Evolutionary conservation across 2,797 vertebrate genomes (phyloP).

Genomic region (Eulemur albifrons): DNA sequence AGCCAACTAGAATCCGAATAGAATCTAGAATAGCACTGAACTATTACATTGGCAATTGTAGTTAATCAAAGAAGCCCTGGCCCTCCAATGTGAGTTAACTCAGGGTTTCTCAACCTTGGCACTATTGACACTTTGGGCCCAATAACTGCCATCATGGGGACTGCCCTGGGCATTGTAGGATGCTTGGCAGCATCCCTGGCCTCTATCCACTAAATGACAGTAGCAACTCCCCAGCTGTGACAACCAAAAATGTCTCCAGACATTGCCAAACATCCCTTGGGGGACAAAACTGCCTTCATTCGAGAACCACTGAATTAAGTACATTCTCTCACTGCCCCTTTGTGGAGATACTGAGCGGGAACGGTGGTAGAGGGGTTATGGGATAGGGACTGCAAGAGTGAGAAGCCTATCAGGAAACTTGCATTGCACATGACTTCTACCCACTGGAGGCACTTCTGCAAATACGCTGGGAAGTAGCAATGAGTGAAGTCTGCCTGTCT

Average conservation of each 20-base stretch:
- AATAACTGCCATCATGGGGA: not conserved
- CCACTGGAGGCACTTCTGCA: too few species aligned
- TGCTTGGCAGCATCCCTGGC: not conserved
- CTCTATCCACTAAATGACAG: not conserved
- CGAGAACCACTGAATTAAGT: not conserved
- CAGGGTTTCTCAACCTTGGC: not conserved
- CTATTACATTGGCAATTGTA: not conserved
- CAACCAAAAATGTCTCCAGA: not conserved
- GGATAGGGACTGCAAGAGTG: not conserved
- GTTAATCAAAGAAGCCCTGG: not conserved
- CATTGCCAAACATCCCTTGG: not conserved
- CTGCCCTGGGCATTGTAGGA: not conserved
- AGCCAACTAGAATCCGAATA: not conserved
- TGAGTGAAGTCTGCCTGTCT: not conserved
- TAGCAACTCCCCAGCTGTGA: not conserved
- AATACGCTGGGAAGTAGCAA: accelerated
- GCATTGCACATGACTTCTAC: not conserved
- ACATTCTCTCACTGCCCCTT: not conserved
- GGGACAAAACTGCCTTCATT: not conserved
- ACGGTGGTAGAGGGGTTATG: accelerated
- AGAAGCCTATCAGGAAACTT: not conserved
- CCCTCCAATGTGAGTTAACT: not conserved
- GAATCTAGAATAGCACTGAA: not conserved
- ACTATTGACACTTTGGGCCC: not conserved
- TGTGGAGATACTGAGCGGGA: not conserved